phyloP scores from a whole-genome alignment of 2,888 invertebrate species.

The Alcis repandata region DNA sequence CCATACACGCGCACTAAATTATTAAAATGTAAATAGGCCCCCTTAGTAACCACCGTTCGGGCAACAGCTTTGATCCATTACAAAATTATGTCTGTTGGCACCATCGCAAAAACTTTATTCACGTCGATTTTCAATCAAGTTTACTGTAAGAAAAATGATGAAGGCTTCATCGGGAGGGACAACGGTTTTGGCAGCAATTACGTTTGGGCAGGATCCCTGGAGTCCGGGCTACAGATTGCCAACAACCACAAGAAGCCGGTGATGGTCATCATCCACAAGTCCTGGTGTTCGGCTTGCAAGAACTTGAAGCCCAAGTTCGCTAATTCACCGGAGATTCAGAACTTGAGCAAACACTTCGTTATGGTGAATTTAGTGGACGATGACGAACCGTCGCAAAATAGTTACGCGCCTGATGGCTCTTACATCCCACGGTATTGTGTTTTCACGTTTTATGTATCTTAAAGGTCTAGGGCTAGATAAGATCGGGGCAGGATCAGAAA shows the following conservation, averaged over 20 bases:
- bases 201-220: conserved; percentile 80
- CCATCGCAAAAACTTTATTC: conserved; percentile 66
- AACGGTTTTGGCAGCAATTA: conserved; percentile 79
- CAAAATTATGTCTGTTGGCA: conserved; percentile 67
- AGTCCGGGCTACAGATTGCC: conserved; percentile 76
- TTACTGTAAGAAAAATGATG: conserved; percentile 61
- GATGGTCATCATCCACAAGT: conserved; percentile 89
- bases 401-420: conserved; percentile 88
- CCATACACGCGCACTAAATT: conserved; percentile 43
- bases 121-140: conserved; percentile 63
- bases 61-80: conserved; percentile 17
- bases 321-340: conserved; percentile 83
- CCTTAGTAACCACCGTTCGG: conserved; percentile 37
- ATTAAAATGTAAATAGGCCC: conserved; percentile 62
- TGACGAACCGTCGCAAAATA: conserved; percentile 80
- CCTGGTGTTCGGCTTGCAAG: conserved; percentile 89
- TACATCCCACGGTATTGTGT: conserved; percentile 87
- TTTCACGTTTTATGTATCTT: background rate
- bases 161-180: conserved; percentile 51
- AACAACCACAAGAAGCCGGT: conserved; percentile 84
- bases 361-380: conserved; percentile 89
- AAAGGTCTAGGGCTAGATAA: too few relatives aligned
- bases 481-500: too few relatives aligned
- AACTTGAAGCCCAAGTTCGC: conserved; percentile 88
- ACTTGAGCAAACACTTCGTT: conserved; percentile 87